phyloP scores from a whole-genome alignment of 2,797 vertebrate species.

The Dipus sagitta region DNA sequence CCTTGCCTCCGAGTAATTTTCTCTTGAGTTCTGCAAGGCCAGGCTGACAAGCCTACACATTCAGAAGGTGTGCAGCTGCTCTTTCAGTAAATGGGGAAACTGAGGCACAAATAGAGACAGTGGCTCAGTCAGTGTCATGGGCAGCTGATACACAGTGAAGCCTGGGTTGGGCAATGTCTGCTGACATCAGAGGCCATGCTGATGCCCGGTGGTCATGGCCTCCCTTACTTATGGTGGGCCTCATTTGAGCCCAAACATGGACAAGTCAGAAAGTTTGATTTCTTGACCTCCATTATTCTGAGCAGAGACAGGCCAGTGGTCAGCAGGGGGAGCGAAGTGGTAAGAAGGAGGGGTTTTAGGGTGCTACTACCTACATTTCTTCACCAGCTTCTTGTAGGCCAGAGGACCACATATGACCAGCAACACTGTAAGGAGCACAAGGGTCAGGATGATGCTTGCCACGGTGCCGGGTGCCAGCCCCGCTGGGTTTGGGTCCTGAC shows the following conservation, averaged over 20 bases:
- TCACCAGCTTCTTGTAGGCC: conserved; percentile 84
- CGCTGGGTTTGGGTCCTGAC: conserved; percentile 41
- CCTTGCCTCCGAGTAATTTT: not conserved
- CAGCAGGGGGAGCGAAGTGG: not conserved
- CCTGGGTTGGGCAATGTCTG: not conserved
- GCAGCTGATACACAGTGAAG: not conserved
- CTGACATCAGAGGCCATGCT: not conserved
- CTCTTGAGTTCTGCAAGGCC: not conserved
- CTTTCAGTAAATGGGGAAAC: not conserved
- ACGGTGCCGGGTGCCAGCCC: conserved; percentile 52
- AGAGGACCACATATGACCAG: conserved; percentile 82
- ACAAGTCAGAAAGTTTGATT: rapidly evolving
- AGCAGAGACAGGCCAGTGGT: not conserved
- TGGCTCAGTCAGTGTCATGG: rapidly evolving
- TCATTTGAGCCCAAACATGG: not conserved
- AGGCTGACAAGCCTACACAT: not conserved
- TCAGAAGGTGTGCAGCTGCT: not conserved
- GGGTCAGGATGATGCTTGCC: conserved; percentile 84
- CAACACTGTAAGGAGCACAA: conserved; percentile 82
- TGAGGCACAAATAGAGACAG: conserved; percentile 23
- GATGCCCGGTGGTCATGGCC: not conserved
- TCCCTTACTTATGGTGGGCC: not conserved
- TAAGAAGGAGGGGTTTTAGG: not conserved
- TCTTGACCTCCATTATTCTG: not conserved
- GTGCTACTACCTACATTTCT: conserved; percentile 85